phyloP scores from a whole-genome alignment of 2,113 vertebrate species.

The Zosterops borbonicus region DNA sequence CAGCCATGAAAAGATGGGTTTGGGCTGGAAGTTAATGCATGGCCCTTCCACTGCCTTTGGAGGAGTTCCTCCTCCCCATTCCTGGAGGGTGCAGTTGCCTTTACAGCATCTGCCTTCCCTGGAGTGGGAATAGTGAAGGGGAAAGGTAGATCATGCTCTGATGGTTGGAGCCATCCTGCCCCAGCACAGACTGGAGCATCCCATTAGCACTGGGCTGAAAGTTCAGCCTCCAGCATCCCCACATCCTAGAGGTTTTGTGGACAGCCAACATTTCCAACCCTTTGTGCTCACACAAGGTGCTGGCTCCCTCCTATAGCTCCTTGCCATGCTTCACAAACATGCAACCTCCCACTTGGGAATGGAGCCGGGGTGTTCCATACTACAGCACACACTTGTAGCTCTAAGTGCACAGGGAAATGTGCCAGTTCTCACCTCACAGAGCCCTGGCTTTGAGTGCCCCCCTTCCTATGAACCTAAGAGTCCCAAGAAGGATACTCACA shows the following conservation, averaged over 20 bases:
- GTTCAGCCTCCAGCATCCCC: not conserved
- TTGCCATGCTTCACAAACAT: not conserved
- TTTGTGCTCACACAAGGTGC: not conserved
- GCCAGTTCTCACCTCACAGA: not conserved
- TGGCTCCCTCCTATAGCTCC: not conserved
- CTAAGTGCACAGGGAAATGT: not conserved
- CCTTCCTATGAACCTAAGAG: not conserved
- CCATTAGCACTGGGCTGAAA: not conserved
- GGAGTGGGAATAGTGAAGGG: not conserved
- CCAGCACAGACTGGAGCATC: not conserved
- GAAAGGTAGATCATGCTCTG: not conserved
- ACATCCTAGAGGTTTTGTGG: not conserved
- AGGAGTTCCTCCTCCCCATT: not conserved
- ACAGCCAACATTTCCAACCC: rapidly evolving
- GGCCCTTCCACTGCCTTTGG: not conserved
- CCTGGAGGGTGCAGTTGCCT: not conserved
- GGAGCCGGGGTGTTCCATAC: too few relatives aligned
- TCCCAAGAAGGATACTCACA: not conserved
- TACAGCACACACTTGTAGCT: not conserved
- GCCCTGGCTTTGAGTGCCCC: not conserved
- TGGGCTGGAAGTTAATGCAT: not conserved
- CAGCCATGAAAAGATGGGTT: not conserved
- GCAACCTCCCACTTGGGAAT: not conserved
- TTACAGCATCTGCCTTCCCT: not conserved
- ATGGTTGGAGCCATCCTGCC: not conserved